These are phyloP conservation scores for Carduelis carduelis DNA, from an alignment of 2,797 vertebrate species.

Conservation along the genomic window DNA sequence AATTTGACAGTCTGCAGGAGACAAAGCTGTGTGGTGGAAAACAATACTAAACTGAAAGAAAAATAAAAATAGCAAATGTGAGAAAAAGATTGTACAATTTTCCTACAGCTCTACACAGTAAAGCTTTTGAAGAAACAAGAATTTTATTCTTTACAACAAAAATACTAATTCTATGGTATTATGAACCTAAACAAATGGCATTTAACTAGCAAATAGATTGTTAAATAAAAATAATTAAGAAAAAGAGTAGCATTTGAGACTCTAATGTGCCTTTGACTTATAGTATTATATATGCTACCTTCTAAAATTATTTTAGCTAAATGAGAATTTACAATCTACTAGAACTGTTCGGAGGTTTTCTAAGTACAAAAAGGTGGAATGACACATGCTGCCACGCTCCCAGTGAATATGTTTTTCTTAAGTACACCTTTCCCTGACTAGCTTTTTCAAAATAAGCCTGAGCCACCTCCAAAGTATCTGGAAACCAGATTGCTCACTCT, in stretches of 20 bases:
- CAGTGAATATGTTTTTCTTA: background rate
- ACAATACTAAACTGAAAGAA: background rate
- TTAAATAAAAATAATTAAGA: background rate
- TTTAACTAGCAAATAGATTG: background rate
- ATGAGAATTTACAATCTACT: background rate
- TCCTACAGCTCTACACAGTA: background rate
- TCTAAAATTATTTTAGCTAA: background rate
- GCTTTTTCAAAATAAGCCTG: background rate
- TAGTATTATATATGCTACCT: background rate
- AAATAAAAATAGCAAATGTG: background rate
- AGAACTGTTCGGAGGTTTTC: background rate
- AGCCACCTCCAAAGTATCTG: background rate
- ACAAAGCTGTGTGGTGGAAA: background rate
- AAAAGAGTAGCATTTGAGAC: background rate
- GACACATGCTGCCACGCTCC: background rate
- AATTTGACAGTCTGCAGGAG: slow-evolving; percentile 3
- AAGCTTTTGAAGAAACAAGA: slow-evolving; percentile 2
- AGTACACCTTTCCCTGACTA: background rate
- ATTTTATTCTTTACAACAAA: slow-evolving; percentile 25
- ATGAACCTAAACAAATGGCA: background rate
- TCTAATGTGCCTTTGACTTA: background rate
- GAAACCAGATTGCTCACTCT: background rate
- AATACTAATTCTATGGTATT: background rate
- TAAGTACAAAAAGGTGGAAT: background rate
- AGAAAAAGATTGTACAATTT: background rate